Evolutionary conservation across 2,888 invertebrate species (phyloP).

Genomic region (Phlogophora meticulosa): DNA sequence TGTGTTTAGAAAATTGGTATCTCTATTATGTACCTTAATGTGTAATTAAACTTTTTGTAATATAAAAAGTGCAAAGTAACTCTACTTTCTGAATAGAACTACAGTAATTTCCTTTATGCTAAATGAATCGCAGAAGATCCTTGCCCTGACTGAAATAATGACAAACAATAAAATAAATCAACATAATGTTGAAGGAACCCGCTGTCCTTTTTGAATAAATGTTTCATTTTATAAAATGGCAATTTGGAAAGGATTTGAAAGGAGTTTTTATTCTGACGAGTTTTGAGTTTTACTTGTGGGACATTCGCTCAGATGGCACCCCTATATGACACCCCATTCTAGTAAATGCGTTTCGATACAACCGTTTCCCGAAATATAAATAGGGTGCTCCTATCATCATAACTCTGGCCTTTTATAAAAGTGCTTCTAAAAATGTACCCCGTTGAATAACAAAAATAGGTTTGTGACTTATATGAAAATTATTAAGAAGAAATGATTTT

Average conservation of each 20-base stretch:
- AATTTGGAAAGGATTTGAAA: constrained; percentile 35
- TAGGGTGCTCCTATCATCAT: constrained; percentile 28
- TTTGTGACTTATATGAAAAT: constrained; percentile 1
- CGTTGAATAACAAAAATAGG: constrained; percentile 12
- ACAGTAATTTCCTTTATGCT: constrained; percentile 17
- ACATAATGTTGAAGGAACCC: constrained; percentile 31
- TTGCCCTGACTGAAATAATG: constrained; percentile 16
- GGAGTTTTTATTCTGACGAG: constrained; percentile 24
- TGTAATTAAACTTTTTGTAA: not conserved
- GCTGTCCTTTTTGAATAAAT: constrained; percentile 33
- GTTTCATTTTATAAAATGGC: constrained; percentile 35
- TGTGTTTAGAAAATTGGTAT: not conserved
- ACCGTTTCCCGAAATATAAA: constrained; percentile 35
- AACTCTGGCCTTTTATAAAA: constrained; percentile 7
- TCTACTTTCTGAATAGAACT: not conserved
- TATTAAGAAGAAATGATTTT: constrained; percentile 2
- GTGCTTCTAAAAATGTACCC: constrained; percentile 1
- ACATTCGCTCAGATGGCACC: constrained; percentile 29
- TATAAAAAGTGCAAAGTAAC: constrained; percentile 1
- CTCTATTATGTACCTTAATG: not conserved
- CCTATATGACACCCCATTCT: constrained; percentile 35
- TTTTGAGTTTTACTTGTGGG: constrained; percentile 39
- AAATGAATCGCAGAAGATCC: constrained; percentile 22
- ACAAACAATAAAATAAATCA: constrained; percentile 45
- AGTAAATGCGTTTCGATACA: constrained; percentile 51